Conservation (phyloP, 1,140 invertebrate species). For the Conopomorpha cramerella region DNA sequence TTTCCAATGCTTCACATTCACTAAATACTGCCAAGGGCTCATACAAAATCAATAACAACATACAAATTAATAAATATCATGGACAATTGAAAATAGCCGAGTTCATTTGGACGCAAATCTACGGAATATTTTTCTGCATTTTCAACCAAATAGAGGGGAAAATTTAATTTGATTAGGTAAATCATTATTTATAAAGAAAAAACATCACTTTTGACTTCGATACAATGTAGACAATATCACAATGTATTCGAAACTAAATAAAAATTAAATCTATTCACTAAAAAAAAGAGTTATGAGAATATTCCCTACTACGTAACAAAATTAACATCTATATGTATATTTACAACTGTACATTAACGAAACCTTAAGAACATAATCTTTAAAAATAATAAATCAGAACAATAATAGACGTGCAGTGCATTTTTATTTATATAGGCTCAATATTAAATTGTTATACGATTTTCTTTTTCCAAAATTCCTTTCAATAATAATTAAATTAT, state of each 20-base stretch:
- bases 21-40: conserved; percentile 39
- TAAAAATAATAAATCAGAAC: conserved; percentile 18
- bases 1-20: conserved; percentile 40
- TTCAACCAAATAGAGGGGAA: too few species aligned
- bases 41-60: conserved; percentile 49
- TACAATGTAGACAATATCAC: too few species aligned
- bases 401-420: too few species aligned
- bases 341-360: conserved; percentile 57
- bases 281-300: background rate
- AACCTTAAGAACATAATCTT: conserved; percentile 38
- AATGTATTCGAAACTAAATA: too few species aligned
- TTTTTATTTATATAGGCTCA: too few species aligned
- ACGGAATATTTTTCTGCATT: too few species aligned
- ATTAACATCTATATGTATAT: conserved; percentile 50
- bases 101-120: too few species aligned
- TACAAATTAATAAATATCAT: conserved; percentile 52
- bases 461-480: conserved; percentile 34
- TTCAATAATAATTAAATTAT: conserved; percentile 49
- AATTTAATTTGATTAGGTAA: too few species aligned
- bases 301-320: conserved; percentile 26
- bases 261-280: too few species aligned
- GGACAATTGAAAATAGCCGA: conserved; percentile 49
- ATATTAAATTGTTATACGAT: too few species aligned
- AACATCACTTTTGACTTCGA: too few species aligned
- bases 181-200: too few species aligned